Base-by-base conservation (phyloP, 2,888 invertebrate genomes). In the Agrotis puta region DNA sequence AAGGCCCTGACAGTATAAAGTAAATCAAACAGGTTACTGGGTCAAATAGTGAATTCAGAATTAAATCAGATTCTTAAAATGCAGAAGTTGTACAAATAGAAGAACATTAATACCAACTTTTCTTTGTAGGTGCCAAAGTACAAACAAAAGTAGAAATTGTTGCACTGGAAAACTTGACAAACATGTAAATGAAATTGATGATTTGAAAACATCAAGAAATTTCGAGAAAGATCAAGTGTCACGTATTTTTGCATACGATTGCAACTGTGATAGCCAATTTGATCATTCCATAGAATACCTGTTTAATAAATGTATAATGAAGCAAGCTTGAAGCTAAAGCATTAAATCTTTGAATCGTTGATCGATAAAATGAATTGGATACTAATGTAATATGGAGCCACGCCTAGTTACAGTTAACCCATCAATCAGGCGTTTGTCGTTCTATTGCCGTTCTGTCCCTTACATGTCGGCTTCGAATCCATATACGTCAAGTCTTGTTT, bases 401-500 rank as follows among this genome's bases (percentile, higher is more conserved):
- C 88, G 85, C 88, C 90, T 88, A 85, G 88, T 85, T 92, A 94
- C 94, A 92, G 94, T 94, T 94, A 94, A 87, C 81, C 92, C 86
- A 94, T 94, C 93, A 91, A 94, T 94, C 94, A 92, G 89, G 82
- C 85, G 87, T 87, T 88, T 88, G 86, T 87, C 84, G 88, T 86
- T 85, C 87, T 87, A 88, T 91, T 88, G 91, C 89, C 84, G 89
- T 88, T 88, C 88, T 91, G 90, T 89, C 80, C 90, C 91, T 88
- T 89, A 88, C 89, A 86, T 77, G 88, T 87, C 84, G 83, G 65
- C 84, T 81, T 80, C 81, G 77, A 85, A 88, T 84, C 95, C 94
- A 89, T 95, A 92, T 93, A 93, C 79, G 94, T 90, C 87, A 81
- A 88, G 89, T 86, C 92, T 76, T 88, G 90, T 95, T 95, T 95